A percentile compares a stretch with the other conserved stretches of the same genome.
Evolutionary conservation across 2,113 vertebrate genomes (phyloP).

Genomic region (Sphyrna mokarran): DNA sequence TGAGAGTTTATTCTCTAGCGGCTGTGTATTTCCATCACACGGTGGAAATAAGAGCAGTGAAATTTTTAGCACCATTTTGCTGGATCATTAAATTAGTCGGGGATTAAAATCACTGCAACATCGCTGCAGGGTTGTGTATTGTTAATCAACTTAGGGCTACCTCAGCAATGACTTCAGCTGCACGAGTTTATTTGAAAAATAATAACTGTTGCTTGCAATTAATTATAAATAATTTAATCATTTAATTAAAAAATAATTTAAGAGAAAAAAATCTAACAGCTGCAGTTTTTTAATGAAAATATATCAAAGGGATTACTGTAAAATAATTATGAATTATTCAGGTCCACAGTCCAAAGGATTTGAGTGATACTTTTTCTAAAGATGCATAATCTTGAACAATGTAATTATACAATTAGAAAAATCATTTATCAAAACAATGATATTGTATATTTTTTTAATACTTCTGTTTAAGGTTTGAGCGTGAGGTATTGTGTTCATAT

Average conservation of each 20-base stretch:
- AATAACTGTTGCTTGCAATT: slow-evolving; percentile 37
- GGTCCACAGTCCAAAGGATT: slow-evolving; percentile 30
- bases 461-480: not conserved
- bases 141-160: slow-evolving; percentile 37
- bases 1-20: slow-evolving; percentile 25
- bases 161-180: slow-evolving; percentile 33
- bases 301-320: slow-evolving; percentile 38
- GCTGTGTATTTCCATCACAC: slow-evolving; percentile 15
- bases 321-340: slow-evolving; percentile 38
- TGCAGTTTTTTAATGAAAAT: slow-evolving; percentile 38
- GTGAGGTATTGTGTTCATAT: not conserved
- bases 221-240: slow-evolving; percentile 38
- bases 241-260: slow-evolving; percentile 38
- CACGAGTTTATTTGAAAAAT: slow-evolving; percentile 35
- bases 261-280: slow-evolving; percentile 36
- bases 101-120: slow-evolving; percentile 35
- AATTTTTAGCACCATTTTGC: slow-evolving; percentile 34
- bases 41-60: slow-evolving; percentile 35
- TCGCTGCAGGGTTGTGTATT: slow-evolving; percentile 30
- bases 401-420: slow-evolving; percentile 32
- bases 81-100: slow-evolving; percentile 37
- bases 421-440: slow-evolving; percentile 30
- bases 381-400: slow-evolving; percentile 35
- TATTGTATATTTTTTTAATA: slow-evolving; percentile 18
- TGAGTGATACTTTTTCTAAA: slow-evolving; percentile 35